Conservation (phyloP, 1,140 invertebrate species). For the Rhynchophorus ferrugineus region DNA sequence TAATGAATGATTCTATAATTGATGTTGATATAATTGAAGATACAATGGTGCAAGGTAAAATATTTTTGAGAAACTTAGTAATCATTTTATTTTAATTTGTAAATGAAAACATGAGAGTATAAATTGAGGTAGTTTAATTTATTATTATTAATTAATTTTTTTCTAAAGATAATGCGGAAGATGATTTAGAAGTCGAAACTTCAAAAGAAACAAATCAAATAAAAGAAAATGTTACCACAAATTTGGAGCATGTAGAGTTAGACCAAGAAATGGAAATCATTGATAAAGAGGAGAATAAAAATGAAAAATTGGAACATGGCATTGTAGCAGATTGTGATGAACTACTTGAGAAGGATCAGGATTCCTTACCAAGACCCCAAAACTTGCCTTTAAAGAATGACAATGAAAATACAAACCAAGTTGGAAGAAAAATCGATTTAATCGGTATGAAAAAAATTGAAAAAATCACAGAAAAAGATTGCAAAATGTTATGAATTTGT, state of each 20-base stretch:
- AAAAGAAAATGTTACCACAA: neutral
- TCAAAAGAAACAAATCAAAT: neutral
- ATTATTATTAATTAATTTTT: too few species aligned
- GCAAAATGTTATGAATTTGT: conserved; percentile 5
- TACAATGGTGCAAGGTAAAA: too few species aligned
- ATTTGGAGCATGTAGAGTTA: neutral
- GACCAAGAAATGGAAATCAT: neutral
- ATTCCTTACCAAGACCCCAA: conserved; percentile 20
- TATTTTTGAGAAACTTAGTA: too few species aligned
- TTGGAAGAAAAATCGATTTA: conserved; percentile 25
- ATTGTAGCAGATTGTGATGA: neutral
- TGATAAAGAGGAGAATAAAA: neutral
- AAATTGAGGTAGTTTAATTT: too few species aligned
- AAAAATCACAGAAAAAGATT: conserved; percentile 3
- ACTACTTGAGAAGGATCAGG: neutral
- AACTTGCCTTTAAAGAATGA: conserved; percentile 24
- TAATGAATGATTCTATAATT: neutral
- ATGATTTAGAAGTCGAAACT: too few species aligned
- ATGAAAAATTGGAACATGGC: neutral
- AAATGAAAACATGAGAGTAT: too few species aligned
- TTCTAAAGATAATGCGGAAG: too few species aligned
- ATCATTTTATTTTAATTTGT: too few species aligned
- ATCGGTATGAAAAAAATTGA: conserved; percentile 21
- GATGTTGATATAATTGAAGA: neutral
- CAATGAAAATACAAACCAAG: conserved; percentile 7